phyloP scores from a whole-genome alignment of 2,113 vertebrate genomes.

The Platycercus adscitus region DNA sequence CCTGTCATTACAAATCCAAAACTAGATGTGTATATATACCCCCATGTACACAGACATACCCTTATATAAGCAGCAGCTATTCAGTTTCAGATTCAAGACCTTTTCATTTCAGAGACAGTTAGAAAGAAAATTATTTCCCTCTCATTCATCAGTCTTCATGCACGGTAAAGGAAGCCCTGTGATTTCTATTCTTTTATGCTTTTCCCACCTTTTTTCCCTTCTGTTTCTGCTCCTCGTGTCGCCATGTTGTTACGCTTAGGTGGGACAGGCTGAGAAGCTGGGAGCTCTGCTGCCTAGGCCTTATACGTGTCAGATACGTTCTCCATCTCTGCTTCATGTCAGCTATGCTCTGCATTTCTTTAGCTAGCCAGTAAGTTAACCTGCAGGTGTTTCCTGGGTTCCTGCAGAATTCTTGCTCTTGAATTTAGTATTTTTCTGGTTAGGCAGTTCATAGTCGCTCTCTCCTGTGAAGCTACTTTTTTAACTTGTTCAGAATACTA shows the following conservation, averaged over 20 bases:
- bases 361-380: background rate
- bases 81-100: background rate
- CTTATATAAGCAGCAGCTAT: background rate
- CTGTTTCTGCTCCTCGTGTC: background rate
- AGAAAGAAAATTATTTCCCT: background rate
- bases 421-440: background rate
- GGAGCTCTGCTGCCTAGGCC: background rate
- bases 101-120: background rate
- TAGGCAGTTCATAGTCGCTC: background rate
- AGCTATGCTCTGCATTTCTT: background rate
- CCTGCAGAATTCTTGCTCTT: background rate
- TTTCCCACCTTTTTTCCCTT: background rate
- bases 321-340: background rate
- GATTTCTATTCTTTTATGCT: background rate
- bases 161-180: rapidly evolving
- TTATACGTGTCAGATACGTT: background rate
- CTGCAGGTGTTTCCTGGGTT: background rate
- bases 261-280: background rate
- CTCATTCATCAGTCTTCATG: background rate
- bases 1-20: background rate
- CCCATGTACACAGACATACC: background rate
- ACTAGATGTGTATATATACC: background rate
- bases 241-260: background rate
- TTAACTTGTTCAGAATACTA: background rate
- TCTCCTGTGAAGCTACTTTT: background rate